Evolutionary conservation across 2,113 vertebrate genomes (phyloP).

Genomic region (Upupa epops): DNA sequence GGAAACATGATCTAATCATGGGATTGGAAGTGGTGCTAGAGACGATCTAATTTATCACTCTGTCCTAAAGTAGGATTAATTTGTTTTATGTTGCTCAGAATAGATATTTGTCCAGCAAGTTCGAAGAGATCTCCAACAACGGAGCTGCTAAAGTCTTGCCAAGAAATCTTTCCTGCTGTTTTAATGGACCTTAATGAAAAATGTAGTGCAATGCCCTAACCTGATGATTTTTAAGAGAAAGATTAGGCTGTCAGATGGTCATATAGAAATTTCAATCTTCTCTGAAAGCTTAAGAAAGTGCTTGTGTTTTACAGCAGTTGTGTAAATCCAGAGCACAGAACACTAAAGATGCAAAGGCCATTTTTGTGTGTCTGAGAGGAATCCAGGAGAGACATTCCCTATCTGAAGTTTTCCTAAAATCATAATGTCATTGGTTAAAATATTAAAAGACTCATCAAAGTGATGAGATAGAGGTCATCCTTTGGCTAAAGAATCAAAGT

Average conservation of each 20-base stretch:
- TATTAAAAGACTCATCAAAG: neutral
- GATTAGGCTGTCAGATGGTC: neutral
- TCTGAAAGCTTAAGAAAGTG: neutral
- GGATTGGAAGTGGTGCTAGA: neutral
- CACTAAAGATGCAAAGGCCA: neutral
- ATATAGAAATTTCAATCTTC: neutral
- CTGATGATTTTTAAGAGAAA: neutral
- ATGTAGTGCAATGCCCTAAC: neutral
- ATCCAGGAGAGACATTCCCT: neutral
- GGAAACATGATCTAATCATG: constrained; percentile 26
- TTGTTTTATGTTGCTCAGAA: constrained; percentile 2
- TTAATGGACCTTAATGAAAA: neutral
- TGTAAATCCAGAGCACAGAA: neutral
- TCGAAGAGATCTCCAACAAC: neutral
- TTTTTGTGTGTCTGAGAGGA: neutral
- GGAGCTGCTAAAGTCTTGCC: neutral
- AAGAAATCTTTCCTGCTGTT: neutral
- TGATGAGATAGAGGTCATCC: neutral
- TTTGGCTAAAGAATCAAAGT: neutral
- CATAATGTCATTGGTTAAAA: neutral
- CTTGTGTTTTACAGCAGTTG: neutral
- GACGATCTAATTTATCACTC: neutral
- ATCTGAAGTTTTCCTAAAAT: neutral
- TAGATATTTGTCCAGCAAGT: constrained; percentile 18
- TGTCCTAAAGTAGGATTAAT: constrained; percentile 18